phyloP scores from a whole-genome alignment of 2,797 vertebrate genomes.

The Apogon talboti region DNA sequence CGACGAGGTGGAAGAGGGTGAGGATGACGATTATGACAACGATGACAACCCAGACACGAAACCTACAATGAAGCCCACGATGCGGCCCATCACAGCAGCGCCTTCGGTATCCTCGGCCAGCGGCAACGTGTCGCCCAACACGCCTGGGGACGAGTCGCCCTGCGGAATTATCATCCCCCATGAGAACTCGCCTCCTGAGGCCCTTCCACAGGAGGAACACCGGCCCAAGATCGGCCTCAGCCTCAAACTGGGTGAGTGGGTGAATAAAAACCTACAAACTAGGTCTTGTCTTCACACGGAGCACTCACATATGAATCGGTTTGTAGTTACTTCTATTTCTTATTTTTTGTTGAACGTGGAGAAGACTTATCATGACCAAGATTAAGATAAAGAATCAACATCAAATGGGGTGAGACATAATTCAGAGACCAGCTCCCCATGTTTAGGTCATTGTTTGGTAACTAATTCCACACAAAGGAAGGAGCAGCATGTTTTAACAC shows the following conservation, averaged over 20 bases:
- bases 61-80: conserved; percentile 94
- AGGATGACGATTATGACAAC: conserved; percentile 84
- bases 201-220: conserved; percentile 92
- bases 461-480: too few species aligned
- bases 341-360: too few species aligned
- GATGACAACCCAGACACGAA: conserved; percentile 90
- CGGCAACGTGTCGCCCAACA: conserved; percentile 92
- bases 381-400: too few species aligned
- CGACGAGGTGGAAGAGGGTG: conserved; percentile 72
- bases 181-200: conserved; percentile 96
- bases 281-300: not conserved
- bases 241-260: conserved; percentile 90
- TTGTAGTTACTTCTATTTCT: too few species aligned
- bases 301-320: not conserved
- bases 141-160: conserved; percentile 95
- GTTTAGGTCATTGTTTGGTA: too few species aligned
- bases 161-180: conserved; percentile 99
- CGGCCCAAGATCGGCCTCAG: conserved; percentile 97
- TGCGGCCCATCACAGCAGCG: conserved; percentile 94
- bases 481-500: too few species aligned
- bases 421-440: too few species aligned
- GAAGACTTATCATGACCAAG: too few species aligned
- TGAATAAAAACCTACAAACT: not conserved
- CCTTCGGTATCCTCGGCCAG: conserved; percentile 96
- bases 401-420: too few species aligned